Percentiles rank a stretch among this genome's conserved stretches.
These are phyloP conservation scores for Leucophenga varia DNA, from an alignment of 1,140 invertebrate species.

Conservation along the genomic window DNA sequence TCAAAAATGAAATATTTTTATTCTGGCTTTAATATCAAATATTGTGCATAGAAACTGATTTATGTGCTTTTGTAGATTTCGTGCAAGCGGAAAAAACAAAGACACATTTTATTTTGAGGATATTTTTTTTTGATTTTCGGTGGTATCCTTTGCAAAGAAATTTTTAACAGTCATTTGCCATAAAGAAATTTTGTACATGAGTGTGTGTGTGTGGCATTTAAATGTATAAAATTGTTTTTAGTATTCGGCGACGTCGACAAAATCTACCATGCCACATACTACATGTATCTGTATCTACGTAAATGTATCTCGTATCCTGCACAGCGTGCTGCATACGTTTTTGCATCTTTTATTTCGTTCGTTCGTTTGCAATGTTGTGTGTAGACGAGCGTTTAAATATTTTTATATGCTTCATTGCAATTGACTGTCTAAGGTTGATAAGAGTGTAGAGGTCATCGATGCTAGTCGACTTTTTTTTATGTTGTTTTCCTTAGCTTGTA, in stretches of 20 bases:
- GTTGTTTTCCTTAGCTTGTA: too few species aligned
- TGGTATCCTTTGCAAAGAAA: too few species aligned
- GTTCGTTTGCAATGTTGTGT: not conserved
- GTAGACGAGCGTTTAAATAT: conserved; percentile 17
- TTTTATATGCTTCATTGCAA: conserved; percentile 14
- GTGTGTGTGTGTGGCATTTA: conserved; percentile 39
- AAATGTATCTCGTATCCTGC: not conserved
- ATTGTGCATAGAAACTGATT: too few species aligned
- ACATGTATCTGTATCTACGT: too few species aligned
- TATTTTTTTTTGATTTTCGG: conserved; percentile 15
- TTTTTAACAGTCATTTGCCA: conserved; percentile 15
- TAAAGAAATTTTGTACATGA: conserved; percentile 33
- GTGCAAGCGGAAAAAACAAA: conserved; percentile 40
- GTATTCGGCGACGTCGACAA: conserved; percentile 12
- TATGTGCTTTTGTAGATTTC: conserved; percentile 42
- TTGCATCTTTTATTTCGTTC: too few species aligned
- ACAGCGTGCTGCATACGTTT: conserved; percentile 7
- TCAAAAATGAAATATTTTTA: too few species aligned
- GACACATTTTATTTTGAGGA: conserved; percentile 44
- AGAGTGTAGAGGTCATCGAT: too few species aligned
- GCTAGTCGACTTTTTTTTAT: too few species aligned
- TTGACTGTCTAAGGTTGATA: too few species aligned
- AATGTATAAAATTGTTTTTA: conserved; percentile 50
- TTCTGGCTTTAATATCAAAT: conserved; percentile 21
- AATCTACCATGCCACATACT: too few species aligned